phyloP scores from a whole-genome alignment of 2,113 vertebrate species.

The Vidua macroura region DNA sequence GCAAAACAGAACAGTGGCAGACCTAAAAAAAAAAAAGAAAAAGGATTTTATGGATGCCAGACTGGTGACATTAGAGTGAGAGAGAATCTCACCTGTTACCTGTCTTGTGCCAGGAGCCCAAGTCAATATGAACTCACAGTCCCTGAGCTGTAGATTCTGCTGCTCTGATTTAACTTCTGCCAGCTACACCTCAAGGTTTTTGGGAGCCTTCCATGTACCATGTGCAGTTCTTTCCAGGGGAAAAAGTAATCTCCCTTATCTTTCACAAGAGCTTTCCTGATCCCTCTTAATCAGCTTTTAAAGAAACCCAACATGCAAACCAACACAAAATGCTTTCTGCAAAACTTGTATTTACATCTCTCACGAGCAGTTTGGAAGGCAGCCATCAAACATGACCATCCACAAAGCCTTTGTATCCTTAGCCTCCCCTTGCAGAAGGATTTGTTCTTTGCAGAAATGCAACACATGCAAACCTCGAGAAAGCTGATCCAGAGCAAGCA shows the following conservation, averaged over 20 bases:
- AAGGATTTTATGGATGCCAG: neutral
- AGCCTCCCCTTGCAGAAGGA: neutral
- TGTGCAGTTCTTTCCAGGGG: neutral
- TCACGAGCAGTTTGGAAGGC: neutral
- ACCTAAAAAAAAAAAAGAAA: neutral
- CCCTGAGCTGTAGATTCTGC: neutral
- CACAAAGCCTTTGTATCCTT: neutral
- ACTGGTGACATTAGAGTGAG: neutral
- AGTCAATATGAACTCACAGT: neutral
- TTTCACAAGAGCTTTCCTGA: neutral
- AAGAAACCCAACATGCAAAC: neutral
- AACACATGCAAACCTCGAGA: neutral
- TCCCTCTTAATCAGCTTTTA: neutral
- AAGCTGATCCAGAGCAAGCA: neutral
- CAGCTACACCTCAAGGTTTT: neutral
- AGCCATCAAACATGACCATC: neutral
- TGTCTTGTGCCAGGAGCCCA: neutral
- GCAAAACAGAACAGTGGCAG: neutral
- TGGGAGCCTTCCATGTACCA: neutral
- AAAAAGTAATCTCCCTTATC: neutral
- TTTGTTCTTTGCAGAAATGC: neutral
- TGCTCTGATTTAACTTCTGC: neutral
- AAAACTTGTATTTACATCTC: neutral
- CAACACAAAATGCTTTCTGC: neutral
- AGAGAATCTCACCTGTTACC: neutral